Percentiles rank a stretch among this genome's conserved stretches.
Evolutionary conservation across 2,888 invertebrate genomes (phyloP).

Genomic region (Gari tellinella): DNA sequence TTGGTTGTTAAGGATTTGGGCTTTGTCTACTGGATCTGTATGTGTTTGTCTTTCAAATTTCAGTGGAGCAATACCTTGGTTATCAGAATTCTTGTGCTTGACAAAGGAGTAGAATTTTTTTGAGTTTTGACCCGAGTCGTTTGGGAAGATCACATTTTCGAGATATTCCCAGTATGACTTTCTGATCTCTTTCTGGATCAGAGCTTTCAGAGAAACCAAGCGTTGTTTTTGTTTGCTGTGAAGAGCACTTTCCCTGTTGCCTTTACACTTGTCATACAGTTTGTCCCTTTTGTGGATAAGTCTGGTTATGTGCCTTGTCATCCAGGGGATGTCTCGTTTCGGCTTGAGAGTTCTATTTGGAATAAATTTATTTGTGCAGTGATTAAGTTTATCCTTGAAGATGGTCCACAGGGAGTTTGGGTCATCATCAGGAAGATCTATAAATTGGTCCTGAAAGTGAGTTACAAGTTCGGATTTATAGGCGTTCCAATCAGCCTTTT

Average conservation of each 20-base stretch:
- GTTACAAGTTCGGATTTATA: not conserved
- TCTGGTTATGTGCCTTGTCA: not conserved
- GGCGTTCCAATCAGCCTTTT: slow-evolving; percentile 4
- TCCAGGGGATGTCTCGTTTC: slow-evolving; percentile 12
- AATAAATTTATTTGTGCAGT: not conserved
- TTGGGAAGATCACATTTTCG: no score
- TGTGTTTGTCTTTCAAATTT: slow-evolving; percentile 1
- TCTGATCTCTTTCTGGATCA: not conserved
- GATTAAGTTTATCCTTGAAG: slow-evolving; percentile 9
- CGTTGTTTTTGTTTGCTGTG: not conserved
- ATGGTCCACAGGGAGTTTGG: slow-evolving; percentile 9
- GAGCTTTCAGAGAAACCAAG: not conserved
- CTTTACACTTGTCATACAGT: no score
- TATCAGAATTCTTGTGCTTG: slow-evolving; percentile 15
- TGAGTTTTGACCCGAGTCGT: not conserved
- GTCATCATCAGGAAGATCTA: not conserved
- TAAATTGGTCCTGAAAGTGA: not conserved
- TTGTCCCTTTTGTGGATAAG: slow-evolving; percentile 13
- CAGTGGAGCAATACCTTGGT: not conserved
- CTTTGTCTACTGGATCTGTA: slow-evolving; percentile 1
- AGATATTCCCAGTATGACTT: no score
- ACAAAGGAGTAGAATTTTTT: slow-evolving; percentile 24
- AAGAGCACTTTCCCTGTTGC: no score
- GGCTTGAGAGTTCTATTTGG: slow-evolving; percentile 3
- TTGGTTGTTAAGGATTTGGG: slow-evolving; percentile 1